Evolutionary conservation across 2,113 vertebrate species (phyloP), one percentile per base, ranked within the genome.

Genomic region (Channa argus): DNA sequence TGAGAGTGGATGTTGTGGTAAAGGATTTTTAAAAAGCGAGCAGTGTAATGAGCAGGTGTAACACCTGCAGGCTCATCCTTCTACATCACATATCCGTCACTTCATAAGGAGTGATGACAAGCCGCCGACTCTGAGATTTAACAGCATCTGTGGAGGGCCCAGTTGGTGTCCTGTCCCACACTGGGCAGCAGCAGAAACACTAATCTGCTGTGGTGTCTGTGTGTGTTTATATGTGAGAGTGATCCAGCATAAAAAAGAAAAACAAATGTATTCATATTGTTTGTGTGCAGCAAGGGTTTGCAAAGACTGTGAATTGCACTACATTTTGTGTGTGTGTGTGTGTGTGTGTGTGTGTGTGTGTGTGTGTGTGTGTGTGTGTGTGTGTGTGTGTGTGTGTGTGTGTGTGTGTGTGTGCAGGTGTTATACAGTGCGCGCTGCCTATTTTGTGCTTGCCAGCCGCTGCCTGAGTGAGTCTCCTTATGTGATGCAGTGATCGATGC

Each of bases 401-500:
- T 59, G 55, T 43, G 39, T 60, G 36, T 58, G 47, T 71, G 53
- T 65, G 64, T 49, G 59, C 62, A 65, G 24, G 24, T 24, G 24
- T 24, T 24, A 24, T 24, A 24, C 24, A 24, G 8, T 51, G 60
- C 52, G 56, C 12, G 3, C 14, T 77, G 79, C 70, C 82, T 76
- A 68, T 54, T 90, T 90, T 90, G 72, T 76, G 65, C 63, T 71
- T 24, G 6, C 61, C 49, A 38, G 41, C 84, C 34, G 77, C 74
- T 46, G 82, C 76, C 61, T 58, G 62, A 82, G 72, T 82, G 88
- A 86, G 79, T 81, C 83, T 82, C 68, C 65, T 85, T 69, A 41
- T 91, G 86, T 84, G 78, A 91, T 91, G 85, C 37, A 64, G 64
- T 88, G 83, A 92, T 93, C 73, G 89, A 14, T 88, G 90, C 77